Conservation (phyloP, 92 coral and sea anemone species). For the Desmophyllum pertusum region DNA sequence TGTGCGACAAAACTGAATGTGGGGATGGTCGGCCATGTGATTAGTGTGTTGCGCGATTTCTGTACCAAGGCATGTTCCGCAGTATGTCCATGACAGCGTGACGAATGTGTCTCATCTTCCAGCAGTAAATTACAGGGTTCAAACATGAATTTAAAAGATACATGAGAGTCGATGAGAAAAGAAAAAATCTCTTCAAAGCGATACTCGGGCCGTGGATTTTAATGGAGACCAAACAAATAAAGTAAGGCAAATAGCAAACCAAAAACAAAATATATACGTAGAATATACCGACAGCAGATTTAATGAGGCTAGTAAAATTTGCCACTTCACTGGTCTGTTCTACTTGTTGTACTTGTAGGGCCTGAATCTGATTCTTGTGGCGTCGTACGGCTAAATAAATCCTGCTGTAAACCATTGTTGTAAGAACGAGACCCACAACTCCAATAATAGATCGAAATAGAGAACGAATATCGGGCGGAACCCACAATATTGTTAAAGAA, state of each 20-base stretch:
- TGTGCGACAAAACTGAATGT: no score
- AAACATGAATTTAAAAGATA: background rate
- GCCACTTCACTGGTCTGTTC: background rate
- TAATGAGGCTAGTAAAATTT: background rate
- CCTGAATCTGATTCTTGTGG: background rate
- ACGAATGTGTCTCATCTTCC: slow-evolving; percentile 7
- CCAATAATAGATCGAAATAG: background rate
- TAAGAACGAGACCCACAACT: background rate
- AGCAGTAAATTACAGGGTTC: background rate
- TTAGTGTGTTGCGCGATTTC: background rate
- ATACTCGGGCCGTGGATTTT: background rate
- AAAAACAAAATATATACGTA: background rate
- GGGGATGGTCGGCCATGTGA: no score
- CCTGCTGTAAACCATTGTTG: background rate
- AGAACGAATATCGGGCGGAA: background rate
- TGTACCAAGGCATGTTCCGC: background rate
- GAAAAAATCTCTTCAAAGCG: background rate
- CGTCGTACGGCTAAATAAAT: background rate
- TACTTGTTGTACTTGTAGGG: background rate
- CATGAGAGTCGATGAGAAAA: background rate
- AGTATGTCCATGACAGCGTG: background rate
- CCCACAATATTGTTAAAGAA: background rate
- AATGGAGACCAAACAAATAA: background rate
- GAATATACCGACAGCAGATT: background rate
- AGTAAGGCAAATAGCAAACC: background rate